phyloP scores from a whole-genome alignment of 2,113 vertebrate genomes.

The Nematolebias whitei region DNA sequence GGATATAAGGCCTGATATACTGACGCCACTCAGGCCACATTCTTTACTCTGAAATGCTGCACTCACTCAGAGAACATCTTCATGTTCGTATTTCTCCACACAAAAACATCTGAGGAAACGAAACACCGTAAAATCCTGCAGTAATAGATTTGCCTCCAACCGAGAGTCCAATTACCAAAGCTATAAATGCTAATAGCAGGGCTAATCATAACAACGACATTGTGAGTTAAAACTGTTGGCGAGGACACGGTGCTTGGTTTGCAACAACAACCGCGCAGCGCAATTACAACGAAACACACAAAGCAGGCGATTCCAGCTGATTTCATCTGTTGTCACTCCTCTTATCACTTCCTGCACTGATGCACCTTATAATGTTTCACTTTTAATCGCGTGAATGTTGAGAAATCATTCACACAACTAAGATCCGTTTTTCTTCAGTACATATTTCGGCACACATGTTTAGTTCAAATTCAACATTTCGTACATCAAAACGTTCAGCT shows the following conservation, averaged over 20 bases:
- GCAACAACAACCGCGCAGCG: background rate
- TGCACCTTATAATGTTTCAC: background rate
- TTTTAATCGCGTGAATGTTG: too few relatives aligned
- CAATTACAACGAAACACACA: constrained; percentile 53
- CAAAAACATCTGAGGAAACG: constrained; percentile 19
- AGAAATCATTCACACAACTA: too few relatives aligned
- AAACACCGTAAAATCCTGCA: constrained; percentile 46
- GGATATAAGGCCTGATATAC: constrained; percentile 7
- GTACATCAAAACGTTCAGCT: too few relatives aligned
- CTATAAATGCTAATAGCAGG: constrained; percentile 63
- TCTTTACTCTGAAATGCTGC: constrained; percentile 21
- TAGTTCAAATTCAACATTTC: too few relatives aligned
- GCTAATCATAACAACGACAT: constrained; percentile 59
- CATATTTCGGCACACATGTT: too few relatives aligned
- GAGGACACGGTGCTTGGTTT: constrained; percentile 35
- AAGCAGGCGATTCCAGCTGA: constrained; percentile 41
- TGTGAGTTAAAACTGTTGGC: constrained; percentile 38
- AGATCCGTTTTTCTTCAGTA: too few relatives aligned
- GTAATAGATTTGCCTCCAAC: constrained; percentile 64
- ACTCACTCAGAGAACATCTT: constrained; percentile 16
- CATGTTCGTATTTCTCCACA: constrained; percentile 3
- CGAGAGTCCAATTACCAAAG: constrained; percentile 68
- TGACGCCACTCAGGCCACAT: constrained; percentile 12
- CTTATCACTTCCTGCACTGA: constrained; percentile 3
- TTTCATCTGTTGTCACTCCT: constrained; percentile 49